Conservation (phyloP, 2,888 invertebrate species). For the Lithophane leautieri region DNA sequence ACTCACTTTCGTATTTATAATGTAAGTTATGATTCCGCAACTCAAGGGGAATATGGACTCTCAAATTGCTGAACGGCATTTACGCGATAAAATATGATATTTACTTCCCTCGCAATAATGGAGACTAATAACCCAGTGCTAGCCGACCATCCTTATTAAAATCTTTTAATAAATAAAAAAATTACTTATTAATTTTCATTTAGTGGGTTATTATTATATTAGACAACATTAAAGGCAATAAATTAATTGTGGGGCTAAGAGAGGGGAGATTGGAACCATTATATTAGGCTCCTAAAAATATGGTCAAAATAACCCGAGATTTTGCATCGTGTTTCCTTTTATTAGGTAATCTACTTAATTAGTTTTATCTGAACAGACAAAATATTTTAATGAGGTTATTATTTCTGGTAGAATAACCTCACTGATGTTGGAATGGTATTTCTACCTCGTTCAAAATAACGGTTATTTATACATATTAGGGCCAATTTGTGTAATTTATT, state of each 20-base stretch:
- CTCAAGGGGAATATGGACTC: constrained; percentile 8
- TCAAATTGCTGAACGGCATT: constrained; percentile 12
- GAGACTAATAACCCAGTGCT: constrained; percentile 26
- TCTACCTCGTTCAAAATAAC: background rate
- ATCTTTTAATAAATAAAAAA: constrained; percentile 46
- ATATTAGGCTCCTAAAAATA: constrained; percentile 43
- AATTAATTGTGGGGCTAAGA: constrained; percentile 49
- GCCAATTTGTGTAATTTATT: constrained; percentile 46
- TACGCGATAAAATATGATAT: constrained; percentile 44
- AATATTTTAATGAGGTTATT: constrained; percentile 19
- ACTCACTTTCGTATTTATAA: too few relatives aligned
- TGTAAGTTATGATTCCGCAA: background rate
- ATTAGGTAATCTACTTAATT: constrained; percentile 25
- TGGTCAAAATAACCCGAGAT: constrained; percentile 22
- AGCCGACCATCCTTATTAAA: constrained; percentile 36
- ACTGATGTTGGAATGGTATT: constrained; percentile 3
- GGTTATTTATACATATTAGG: constrained; percentile 25
- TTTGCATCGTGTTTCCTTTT: constrained; percentile 39
- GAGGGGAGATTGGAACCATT: constrained; percentile 42
- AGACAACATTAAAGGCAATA: constrained; percentile 39
- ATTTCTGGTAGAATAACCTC: constrained; percentile 3
- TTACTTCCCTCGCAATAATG: constrained; percentile 22
- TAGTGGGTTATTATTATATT: constrained; percentile 58
- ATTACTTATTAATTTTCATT: constrained; percentile 43
- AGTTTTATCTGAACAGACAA: constrained; percentile 38